Percentiles rank a stretch among this genome's conserved stretches.
These are phyloP conservation scores for Heliconius nattereri DNA, from an alignment of 1,140 invertebrate genomes.

Conservation along the genomic window DNA sequence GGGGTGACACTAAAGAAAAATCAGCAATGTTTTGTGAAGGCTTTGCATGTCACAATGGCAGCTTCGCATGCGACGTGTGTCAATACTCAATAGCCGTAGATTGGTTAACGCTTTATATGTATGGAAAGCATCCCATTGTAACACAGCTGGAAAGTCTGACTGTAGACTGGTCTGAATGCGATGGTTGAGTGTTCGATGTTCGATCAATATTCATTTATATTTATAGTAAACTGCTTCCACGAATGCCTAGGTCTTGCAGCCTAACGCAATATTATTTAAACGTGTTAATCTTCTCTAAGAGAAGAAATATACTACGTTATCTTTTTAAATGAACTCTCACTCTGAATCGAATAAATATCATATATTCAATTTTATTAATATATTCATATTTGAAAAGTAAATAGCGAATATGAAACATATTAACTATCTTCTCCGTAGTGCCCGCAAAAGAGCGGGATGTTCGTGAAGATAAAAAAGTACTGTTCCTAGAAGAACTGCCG, in stretches of 20 bases:
- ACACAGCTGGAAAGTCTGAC: not conserved
- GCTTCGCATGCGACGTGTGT: conserved; percentile 23
- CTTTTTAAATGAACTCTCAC: no score
- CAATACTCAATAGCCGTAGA: conserved; percentile 11
- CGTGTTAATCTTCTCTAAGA: no score
- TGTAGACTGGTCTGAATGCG: no score
- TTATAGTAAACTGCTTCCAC: no score
- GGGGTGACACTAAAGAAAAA: no score
- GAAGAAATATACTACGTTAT: no score
- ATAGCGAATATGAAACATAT: not conserved
- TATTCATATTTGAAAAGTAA: no score
- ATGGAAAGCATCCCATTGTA: not conserved
- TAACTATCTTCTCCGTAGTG: not conserved
- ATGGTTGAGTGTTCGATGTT: not conserved
- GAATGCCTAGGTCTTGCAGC: no score
- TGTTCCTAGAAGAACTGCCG: conserved; percentile 8
- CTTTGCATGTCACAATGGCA: conserved; percentile 9
- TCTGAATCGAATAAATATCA: no score
- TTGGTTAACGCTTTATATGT: conserved; percentile 2
- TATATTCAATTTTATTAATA: no score
- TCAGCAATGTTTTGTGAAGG: not conserved
- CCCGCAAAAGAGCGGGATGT: not conserved
- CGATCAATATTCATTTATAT: no score
- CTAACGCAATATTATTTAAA: no score
- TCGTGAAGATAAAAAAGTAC: not conserved